Evolutionary conservation across 1,140 invertebrate species (phyloP), one percentile per base, ranked within the genome.

Genomic region (Chrysoperla carnea): DNA sequence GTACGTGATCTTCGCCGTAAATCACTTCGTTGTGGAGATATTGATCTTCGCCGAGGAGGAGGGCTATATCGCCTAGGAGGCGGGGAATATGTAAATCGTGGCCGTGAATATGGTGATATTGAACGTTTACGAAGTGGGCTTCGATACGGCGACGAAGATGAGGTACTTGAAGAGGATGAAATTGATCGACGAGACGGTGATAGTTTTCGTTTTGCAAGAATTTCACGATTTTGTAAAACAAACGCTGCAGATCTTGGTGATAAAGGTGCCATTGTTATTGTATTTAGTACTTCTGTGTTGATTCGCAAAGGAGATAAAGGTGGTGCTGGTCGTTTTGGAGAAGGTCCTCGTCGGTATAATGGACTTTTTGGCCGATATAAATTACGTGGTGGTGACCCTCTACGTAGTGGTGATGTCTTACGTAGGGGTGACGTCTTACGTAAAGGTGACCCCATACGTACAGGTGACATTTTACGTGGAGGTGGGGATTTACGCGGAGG

Each of bases 231-330:
- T 47, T 61, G 43, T 37, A 61, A 40, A 5, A 61, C 59, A 46
- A 61, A 61, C n/a, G 55, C 56, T 7, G 58, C 58, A 45, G 58
- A 60, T 43, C 59, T 46, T 1, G 59, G 59, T n/a, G 58, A 60
- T 36, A 61, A 45, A 2, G 58, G 59, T 8, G 58, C 59, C 49
- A 53, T 48, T 0, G 53, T 52, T 27, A 51, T 48, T 13, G 50
- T 55, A 41, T 48, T 49, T 31, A 53, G 44, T 43, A 47, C 47
- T 41, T 58, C 56, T 4, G 55, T 52, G 38, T 56, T 53, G 9
- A 58, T 44, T 7, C 41, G 28, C 23, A 60, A 46, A 9, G 56
- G 58, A 8, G 56, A 55, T n/a, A 57, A 23, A 1, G 54, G 53
- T 38, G 8, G 8, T 17, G n/a, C 27, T 39, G 13, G 13, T 39